Percentiles rank a stretch among this genome's conserved stretches.
Conservation (phyloP, 2,888 invertebrate genomes). For the Phortica magna region DNA sequence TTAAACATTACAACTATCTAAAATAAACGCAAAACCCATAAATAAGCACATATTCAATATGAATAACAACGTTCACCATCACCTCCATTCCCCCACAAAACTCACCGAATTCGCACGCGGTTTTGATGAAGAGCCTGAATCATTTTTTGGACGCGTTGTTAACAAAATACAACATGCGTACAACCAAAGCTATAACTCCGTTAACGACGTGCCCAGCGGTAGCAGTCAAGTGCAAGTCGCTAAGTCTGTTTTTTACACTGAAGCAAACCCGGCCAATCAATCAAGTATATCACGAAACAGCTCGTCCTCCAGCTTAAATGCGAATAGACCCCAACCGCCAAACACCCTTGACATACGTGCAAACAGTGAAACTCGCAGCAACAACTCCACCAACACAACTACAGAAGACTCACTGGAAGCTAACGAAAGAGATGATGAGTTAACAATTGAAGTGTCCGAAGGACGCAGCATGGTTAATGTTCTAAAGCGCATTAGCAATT, state of each 20-base stretch:
- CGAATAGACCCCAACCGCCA: conserved; percentile 59
- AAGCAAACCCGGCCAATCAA: conserved; percentile 2
- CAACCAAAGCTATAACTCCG: conserved; percentile 77
- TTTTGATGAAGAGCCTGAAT: conserved; percentile 77
- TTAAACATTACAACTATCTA: conserved; percentile 75
- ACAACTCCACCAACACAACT: conserved; percentile 53
- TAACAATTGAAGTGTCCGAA: conserved; percentile 65
- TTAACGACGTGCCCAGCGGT: conserved; percentile 73
- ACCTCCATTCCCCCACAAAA: conserved; percentile 83
- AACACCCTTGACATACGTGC: conserved; percentile 52
- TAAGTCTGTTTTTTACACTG: conserved; percentile 68
- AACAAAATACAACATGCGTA: conserved; percentile 78
- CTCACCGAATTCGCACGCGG: conserved; percentile 87
- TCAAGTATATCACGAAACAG: conserved; percentile 47
- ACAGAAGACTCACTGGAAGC: conserved; percentile 66
- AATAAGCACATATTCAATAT: conserved; percentile 38
- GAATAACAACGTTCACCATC: conserved; percentile 79
- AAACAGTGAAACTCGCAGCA: conserved; percentile 50
- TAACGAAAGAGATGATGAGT: conserved; percentile 60
- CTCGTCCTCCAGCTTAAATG: conserved; percentile 54
- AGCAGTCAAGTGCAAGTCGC: conserved; percentile 52
- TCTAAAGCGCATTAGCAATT: conserved; percentile 90
- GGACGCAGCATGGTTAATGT: conserved; percentile 88
- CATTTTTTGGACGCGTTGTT: conserved; percentile 76
- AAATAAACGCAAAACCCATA: conserved; percentile 49